Base-by-base conservation (phyloP, 37 sponge, comb jelly and placozoan genomes). In the Spongilla lacustris region DNA sequence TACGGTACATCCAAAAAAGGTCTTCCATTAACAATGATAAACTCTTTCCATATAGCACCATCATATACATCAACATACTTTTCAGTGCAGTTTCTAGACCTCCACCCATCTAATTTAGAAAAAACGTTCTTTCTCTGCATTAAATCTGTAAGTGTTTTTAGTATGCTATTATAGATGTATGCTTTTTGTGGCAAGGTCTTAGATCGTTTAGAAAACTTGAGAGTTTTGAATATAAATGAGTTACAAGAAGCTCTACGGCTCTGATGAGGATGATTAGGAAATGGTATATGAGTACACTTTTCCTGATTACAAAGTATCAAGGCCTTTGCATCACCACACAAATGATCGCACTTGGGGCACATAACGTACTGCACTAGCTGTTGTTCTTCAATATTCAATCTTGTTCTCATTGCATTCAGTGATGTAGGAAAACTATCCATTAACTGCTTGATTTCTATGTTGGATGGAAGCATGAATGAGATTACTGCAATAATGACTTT, bases 261-360 rank as follows among this genome's bases (percentile, higher is more conserved):
- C 4, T n/a, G 14, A 12, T 90, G 91, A 46, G 86, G 86, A 41
- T 90, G 83, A n/a, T 76, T 29, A 33, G 86, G 91, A 79, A 85
- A 90, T 28, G 26, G 41, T 22, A 80, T 36, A 90, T 69, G 81
- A 26, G 23, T 46, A 67, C 90, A 90, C 41, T 50, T 79, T 31
- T 69, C 33, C 28, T 79, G 33, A 79, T 41, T 27, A 27, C 27
- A 17, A 38, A 50, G 58, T 28, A 24, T 38, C 25, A 26, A 38
- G 34, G 41, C 49, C 27, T 79, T 33, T 32, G 28, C 66, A 14
- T 29, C 66, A 79, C 67, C 49, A 10, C 66, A 66, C 27, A 30
- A 29, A 29, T n/a, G 24, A 17, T 79, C 8, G 30, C 19, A 23
- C 14, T 30, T 79, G 80, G 31, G 14, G n/a, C 73, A 72, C 31